Conservation (phyloP, 64 coral and sea anemone species). For the Montipora foliosa region DNA sequence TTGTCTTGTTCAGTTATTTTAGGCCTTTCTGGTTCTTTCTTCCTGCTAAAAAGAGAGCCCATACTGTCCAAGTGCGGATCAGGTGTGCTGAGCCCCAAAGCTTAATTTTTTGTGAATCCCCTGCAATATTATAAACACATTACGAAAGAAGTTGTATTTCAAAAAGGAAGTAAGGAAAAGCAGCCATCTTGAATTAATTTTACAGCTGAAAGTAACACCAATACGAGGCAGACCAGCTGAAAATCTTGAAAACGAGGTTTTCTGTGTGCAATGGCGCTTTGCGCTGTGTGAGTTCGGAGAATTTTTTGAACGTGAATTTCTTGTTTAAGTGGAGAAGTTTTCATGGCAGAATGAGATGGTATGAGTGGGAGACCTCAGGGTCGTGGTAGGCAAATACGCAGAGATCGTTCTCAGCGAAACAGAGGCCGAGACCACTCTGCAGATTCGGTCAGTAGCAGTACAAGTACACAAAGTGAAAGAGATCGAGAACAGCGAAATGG, state of each 20-base stretch:
- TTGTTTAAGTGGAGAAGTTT: conserved; percentile 86
- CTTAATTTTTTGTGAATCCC: neutral
- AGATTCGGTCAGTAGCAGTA: conserved; percentile 91
- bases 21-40: conserved; percentile 84
- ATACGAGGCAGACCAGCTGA: conserved; percentile 59
- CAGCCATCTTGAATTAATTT: conserved; percentile 54
- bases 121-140: neutral
- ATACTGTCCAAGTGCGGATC: conserved; percentile 19
- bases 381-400: conserved; percentile 97
- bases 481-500: conserved; percentile 83
- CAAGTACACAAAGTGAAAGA: conserved; percentile 96
- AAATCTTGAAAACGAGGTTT: conserved; percentile 56
- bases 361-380: conserved; percentile 99
- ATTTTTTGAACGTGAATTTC: conserved; percentile 50
- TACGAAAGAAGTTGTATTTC: neutral
- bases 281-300: conserved; percentile 43
- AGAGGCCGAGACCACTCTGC: conserved; percentile 95
- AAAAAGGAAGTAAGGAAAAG: conserved; percentile 14
- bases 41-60: conserved; percentile 91
- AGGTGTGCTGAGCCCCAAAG: neutral
- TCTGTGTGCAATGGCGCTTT: conserved; percentile 81
- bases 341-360: conserved; percentile 97
- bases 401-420: conserved; percentile 96
- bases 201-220: neutral
- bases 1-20: conserved; percentile 99